Conservation (phyloP, 2,888 invertebrate species). For the Synanthedon andrenaeformis region DNA sequence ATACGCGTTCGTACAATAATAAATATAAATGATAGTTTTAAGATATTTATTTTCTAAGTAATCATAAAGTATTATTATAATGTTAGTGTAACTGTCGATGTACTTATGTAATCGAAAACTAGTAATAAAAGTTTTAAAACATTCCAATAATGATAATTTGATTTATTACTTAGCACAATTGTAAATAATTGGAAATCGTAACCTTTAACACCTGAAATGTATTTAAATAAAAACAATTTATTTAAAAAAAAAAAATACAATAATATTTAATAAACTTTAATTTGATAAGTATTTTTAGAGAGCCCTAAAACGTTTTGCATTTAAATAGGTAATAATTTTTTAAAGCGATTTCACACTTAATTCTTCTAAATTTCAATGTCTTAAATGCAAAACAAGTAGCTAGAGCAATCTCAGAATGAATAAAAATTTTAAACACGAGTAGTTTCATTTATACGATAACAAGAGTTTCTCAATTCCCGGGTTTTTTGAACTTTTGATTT, state of each 20-base stretch:
- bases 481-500: too few species aligned
- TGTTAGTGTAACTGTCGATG: conserved; percentile 25
- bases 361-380: background rate
- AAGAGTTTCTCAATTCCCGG: too few species aligned
- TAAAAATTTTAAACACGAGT: too few species aligned
- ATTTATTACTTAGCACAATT: too few species aligned
- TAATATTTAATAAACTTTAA: too few species aligned
- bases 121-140: conserved; percentile 15
- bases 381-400: too few species aligned
- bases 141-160: conserved; percentile 17
- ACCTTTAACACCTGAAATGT: too few species aligned
- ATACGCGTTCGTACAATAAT: conserved; percentile 70
- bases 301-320: background rate
- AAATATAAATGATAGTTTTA: conserved; percentile 31
- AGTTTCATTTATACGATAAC: too few species aligned
- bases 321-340: background rate
- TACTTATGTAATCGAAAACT: conserved; percentile 23
- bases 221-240: too few species aligned
- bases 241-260: too few species aligned
- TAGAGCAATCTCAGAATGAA: too few species aligned
- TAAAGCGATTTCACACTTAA: background rate
- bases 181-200: too few species aligned
- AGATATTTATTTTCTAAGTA: conserved; percentile 59
- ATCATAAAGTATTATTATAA: conserved; percentile 37
- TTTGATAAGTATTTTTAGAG: background rate